Conservation (phyloP, 2,797 vertebrate genomes). For the Acanthornis magna region DNA sequence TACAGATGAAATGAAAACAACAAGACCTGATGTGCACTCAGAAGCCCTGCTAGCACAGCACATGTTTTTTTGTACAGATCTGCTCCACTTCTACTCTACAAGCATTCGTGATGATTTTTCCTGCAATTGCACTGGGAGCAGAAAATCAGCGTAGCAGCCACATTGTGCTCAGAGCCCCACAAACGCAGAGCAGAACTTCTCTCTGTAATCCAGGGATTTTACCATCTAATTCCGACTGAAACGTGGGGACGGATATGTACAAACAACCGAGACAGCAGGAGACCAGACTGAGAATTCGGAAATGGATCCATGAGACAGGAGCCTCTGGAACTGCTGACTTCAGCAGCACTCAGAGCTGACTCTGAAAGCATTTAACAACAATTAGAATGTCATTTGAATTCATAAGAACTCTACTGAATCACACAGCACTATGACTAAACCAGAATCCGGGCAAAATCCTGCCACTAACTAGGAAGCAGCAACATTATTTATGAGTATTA, state of each 20-base stretch:
- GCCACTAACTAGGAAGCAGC: not conserved
- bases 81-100: not conserved
- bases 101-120: not conserved
- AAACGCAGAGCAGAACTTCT: not conserved
- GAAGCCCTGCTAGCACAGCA: not conserved
- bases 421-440: not conserved
- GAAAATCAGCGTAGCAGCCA: not conserved
- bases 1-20: not conserved
- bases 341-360: not conserved
- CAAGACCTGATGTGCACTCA: not conserved
- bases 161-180: not conserved
- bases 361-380: not conserved
- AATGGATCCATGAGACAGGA: accelerated
- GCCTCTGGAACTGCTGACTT: not conserved
- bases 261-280: not conserved
- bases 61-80: not conserved
- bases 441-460: not conserved
- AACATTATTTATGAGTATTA: not conserved
- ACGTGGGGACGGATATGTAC: not conserved
- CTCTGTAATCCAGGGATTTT: not conserved
- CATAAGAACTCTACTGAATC: not conserved
- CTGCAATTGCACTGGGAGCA: not conserved
- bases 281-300: not conserved
- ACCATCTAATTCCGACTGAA: not conserved
- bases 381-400: not conserved